Evolutionary conservation across 2,888 invertebrate genomes (phyloP), one percentile per base, ranked within the genome.

Genomic region (Eilema caniola): DNA sequence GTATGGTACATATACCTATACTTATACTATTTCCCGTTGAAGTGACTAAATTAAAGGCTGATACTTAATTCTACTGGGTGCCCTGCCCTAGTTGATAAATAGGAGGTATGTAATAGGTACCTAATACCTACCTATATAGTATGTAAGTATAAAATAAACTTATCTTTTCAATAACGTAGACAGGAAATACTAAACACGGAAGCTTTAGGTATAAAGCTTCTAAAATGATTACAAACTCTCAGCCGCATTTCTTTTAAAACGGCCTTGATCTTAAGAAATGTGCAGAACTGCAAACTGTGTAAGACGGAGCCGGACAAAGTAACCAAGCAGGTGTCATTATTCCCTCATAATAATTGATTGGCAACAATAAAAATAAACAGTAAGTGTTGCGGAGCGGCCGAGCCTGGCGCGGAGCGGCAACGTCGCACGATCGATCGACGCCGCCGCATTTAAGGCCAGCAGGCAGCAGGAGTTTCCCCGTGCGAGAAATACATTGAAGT

Each of bases 371-470:
- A 91, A 92, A 91, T 92, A 90, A 91, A 90, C 88, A 88, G 80
- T 78, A 83, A 82, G 71, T 75, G 76, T 76, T 77, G 75, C 75
- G 72, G 75, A 78, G 77, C 74, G 72, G 77, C 73, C 74, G 68
- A 67, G 81, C 71, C 77, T 72, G 28, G 86, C 82, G 86, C 91
- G 85, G 88, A 89, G 84, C 88, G 94, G 94, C 94, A 94, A 94
- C 94, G 90, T 88, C 92, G 94, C 94, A 67, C 87, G 83, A 94
- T 94, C 93, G 94, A 94, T 93, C 90, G 80, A 76, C 76, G 74
- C 68, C 78, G 76, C 72, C 66, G 66, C 62, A 62, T 66, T 71
- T 72, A 73, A 76, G 77, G 74, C 77, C 76, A 77, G 70, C 74
- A 83, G 79, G 77, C 76, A 77, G 70, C 74, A 83, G 79, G 77